phyloP scores from a whole-genome alignment of 2,113 vertebrate genomes.

The Agapornis roseicollis region DNA sequence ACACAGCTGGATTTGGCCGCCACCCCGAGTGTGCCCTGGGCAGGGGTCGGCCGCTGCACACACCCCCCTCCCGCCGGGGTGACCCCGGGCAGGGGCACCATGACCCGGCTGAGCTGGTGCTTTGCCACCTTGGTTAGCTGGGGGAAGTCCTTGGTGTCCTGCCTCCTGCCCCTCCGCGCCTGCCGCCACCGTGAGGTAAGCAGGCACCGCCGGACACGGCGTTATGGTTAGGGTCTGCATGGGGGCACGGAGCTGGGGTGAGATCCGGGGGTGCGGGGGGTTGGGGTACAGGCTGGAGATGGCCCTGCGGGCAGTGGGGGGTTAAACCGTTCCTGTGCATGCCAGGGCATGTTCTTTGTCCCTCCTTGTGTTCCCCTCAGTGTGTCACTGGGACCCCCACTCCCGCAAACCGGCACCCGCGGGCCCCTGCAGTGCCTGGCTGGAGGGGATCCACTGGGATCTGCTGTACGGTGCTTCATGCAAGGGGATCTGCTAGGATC shows the following conservation, averaged over 20 bases:
- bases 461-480: neutral
- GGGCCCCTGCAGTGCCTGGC: neutral
- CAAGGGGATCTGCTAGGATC: neutral
- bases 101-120: constrained; percentile 63
- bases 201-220: neutral
- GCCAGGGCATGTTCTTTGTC: neutral
- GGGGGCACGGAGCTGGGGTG: neutral
- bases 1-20: neutral
- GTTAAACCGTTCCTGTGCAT: neutral
- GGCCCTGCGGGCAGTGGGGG: neutral
- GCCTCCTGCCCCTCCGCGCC: constrained; percentile 40
- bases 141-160: constrained; percentile 54
- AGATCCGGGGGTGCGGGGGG: neutral
- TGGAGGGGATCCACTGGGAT: neutral
- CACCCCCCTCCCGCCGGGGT: neutral
- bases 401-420: neutral
- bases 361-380: neutral
- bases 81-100: constrained; percentile 36
- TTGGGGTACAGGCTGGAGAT: neutral
- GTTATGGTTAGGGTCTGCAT: neutral
- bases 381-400: neutral
- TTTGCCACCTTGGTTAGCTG: constrained; percentile 49
- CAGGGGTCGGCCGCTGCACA: neutral
- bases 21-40: neutral
- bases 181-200: constrained; percentile 45